Conservation (phyloP, 2,113 vertebrate genomes). For the Passerina amoena region DNA sequence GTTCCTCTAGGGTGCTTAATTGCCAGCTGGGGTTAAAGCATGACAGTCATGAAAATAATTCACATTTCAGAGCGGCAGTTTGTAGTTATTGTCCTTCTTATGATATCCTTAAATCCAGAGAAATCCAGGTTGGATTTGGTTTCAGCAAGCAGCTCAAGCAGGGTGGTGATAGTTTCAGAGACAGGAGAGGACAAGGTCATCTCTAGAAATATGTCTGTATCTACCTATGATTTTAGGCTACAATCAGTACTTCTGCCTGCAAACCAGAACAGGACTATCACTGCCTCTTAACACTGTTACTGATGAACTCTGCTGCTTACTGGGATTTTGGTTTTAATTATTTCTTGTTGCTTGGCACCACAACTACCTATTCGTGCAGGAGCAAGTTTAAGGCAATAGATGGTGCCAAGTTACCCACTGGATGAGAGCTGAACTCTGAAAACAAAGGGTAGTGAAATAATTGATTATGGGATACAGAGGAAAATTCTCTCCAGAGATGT, state of each 20-base stretch:
- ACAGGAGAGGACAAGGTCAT: background rate
- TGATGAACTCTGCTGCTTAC: background rate
- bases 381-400: background rate
- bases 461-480: background rate
- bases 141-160: background rate
- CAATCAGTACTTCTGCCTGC: background rate
- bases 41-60: background rate
- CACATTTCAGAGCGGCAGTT: background rate
- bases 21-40: background rate
- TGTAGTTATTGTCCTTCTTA: background rate
- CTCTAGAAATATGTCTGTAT: background rate
- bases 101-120: background rate
- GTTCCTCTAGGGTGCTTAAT: background rate
- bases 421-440: background rate
- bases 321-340: background rate
- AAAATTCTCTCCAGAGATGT: background rate
- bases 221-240: background rate
- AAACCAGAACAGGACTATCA: background rate
- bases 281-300: background rate
- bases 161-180: background rate
- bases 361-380: background rate
- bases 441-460: background rate
- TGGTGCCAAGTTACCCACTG: accelerated
- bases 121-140: background rate
- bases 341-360: background rate